A percentile compares a stretch with the other conserved stretches of the same genome.
Conservation (phyloP, 2,113 vertebrate genomes). For the Anhinga rufa region DNA sequence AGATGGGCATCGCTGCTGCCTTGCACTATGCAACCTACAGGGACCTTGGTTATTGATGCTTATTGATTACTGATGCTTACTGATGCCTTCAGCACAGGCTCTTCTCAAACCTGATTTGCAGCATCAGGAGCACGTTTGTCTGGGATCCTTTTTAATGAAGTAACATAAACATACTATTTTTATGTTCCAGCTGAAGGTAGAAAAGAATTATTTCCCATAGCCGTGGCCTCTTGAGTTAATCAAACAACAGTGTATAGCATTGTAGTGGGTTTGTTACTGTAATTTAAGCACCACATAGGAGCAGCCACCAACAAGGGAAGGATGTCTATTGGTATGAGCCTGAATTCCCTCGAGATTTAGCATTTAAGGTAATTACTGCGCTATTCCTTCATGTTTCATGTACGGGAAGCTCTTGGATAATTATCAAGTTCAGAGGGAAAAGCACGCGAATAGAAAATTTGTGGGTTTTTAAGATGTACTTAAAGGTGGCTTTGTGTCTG, state of each 20-base stretch:
- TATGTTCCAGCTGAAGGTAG: not conserved
- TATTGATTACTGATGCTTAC: not conserved
- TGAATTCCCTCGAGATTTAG: not conserved
- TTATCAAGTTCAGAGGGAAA: not conserved
- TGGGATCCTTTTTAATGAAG: not conserved
- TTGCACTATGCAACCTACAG: fast-evolving
- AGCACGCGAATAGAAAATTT: not conserved
- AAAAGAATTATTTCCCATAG: not conserved
- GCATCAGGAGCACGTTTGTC: not conserved
- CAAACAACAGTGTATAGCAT: not conserved
- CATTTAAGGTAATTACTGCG: constrained; percentile 9
- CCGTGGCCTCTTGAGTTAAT: not conserved
- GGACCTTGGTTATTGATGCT: not conserved
- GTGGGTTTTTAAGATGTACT: not conserved
- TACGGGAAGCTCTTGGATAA: not conserved
- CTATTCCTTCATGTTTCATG: not conserved
- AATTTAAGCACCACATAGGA: not conserved
- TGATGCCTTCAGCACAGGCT: not conserved
- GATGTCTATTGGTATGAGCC: not conserved
- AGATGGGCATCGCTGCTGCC: not conserved
- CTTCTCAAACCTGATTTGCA: not conserved
- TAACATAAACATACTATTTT: not conserved
- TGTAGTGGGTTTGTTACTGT: not conserved
- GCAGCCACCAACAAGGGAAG: not conserved
- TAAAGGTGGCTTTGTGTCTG: not conserved